Evolutionary conservation across 2,888 invertebrate species (phyloP).

Genomic region (Andrena fulva): DNA sequence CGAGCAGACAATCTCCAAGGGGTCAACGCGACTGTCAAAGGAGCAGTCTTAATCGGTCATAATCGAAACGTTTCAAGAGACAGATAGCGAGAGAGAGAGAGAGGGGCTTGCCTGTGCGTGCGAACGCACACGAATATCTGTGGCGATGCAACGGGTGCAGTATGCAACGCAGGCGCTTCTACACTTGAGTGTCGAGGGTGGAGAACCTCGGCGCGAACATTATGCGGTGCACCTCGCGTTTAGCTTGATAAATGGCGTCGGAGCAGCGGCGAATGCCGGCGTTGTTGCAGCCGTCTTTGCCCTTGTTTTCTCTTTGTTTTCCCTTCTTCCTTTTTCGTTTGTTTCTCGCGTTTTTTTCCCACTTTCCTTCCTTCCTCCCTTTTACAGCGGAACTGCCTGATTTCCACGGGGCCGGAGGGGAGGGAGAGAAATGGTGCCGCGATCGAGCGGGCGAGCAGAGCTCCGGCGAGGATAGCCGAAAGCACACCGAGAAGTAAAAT

Average conservation of each 20-base stretch:
- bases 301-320: conserved; percentile 27
- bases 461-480: not conserved
- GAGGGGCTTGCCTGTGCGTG: not conserved
- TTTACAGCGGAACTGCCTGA: conserved; percentile 36
- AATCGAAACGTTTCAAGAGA: conserved; percentile 30
- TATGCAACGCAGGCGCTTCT: conserved; percentile 45
- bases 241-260: conserved; percentile 70
- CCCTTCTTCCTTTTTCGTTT: conserved; percentile 4
- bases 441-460: not conserved
- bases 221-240: conserved; percentile 70
- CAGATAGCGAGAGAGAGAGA: not conserved
- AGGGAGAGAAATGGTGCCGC: not conserved
- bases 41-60: conserved; percentile 42
- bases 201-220: conserved; percentile 67
- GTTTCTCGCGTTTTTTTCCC: conserved; percentile 22
- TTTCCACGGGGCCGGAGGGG: conserved; percentile 17
- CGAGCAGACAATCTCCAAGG: conserved; percentile 21
- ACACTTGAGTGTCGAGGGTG: conserved; percentile 47
- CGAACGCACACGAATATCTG: conserved; percentile 25
- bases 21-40: conserved; percentile 11
- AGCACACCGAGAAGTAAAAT: conserved; percentile 4
- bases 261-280: conserved; percentile 46
- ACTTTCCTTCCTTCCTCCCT: not conserved
- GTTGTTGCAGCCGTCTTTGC: conserved; percentile 44
- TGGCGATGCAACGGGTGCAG: conserved; percentile 24